Base-by-base conservation (phyloP, 1,140 invertebrate species). In the Brachionus manjavacas region DNA sequence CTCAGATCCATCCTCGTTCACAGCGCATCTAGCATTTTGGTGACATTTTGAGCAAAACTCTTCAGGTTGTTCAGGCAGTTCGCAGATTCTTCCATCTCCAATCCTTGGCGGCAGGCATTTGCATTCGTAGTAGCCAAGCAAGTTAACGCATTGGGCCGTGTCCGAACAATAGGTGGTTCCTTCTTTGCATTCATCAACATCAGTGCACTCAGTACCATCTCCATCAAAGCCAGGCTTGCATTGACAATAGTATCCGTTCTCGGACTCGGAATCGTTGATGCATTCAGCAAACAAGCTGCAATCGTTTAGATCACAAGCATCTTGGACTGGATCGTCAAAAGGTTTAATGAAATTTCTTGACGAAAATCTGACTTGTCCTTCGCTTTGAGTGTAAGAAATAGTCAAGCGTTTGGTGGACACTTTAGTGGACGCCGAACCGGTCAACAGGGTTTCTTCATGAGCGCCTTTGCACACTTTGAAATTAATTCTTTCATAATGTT, bases 141-240 rank as follows among this genome's bases (percentile, higher is more conserved):
- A 64, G 39, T 81, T 81, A 28, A 81, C 41, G 46, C 79, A 81
- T 23, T 68, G 52, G 8, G 79, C 79, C 9, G 23, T 39, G 11
- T 31, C 31, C 14, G 79, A 60, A 23, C 79, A 81, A 68, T 35
- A 81, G 16, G 79, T 64, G 14, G 64, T 81, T 60, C 79, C 79
- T 43, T 81, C 79, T 16, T 81, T 66, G 20, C 60, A 84, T 39
- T 70, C 81, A 31, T 72, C 25, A 70, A 84, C 14, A 55, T 70
- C 60, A n/a, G 8, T 8, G 31, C 81, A 84, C 35, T 70, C 25
- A 28, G 66, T 25, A 7, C 81, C 81, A 11, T 68, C 41, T 28
- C 81, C 81, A 46, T 84, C 81, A 28, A 84, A 84, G 16, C 81
- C 81, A 16, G 81, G 46, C 46, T 84, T 84, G 35, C 81, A 84